phyloP scores from a whole-genome alignment of 2,113 vertebrate genomes.

The Oncorhynchus gorbuscha region DNA sequence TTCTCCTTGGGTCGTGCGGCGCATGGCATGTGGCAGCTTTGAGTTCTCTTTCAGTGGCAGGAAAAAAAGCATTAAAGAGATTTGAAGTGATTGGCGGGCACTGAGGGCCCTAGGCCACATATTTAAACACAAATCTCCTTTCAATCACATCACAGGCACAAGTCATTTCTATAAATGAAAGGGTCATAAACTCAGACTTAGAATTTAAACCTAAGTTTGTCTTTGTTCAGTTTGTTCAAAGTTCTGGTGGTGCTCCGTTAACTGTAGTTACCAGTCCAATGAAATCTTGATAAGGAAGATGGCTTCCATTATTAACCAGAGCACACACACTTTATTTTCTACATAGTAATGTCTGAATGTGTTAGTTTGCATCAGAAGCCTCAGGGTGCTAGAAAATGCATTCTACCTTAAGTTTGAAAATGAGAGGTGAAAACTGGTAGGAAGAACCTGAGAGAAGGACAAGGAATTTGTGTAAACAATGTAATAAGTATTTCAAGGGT shows the following conservation, averaged over 20 bases:
- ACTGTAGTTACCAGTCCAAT: conserved; percentile 10
- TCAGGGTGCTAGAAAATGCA: conserved; percentile 40
- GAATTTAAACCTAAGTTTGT: conserved; percentile 12
- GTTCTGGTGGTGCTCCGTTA: neutral
- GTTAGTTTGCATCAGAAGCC: conserved; percentile 40
- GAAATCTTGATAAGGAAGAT: conserved; percentile 12
- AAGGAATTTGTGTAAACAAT: conserved; percentile 82
- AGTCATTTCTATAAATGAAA: conserved; percentile 62
- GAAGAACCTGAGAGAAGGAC: conserved; percentile 41
- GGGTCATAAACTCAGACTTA: conserved; percentile 48
- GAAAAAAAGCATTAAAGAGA: conserved; percentile 47
- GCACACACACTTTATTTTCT: conserved; percentile 23
- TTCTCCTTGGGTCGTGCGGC: conserved; percentile 32
- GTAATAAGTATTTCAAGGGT: conserved; percentile 81
- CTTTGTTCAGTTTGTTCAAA: neutral
- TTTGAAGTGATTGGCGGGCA: conserved; percentile 46
- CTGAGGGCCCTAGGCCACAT: conserved; percentile 52
- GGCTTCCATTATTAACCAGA: conserved; percentile 25
- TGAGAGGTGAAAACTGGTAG: conserved; percentile 40
- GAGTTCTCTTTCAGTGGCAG: conserved; percentile 21
- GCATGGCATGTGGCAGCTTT: conserved; percentile 27
- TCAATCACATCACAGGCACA: conserved; percentile 60
- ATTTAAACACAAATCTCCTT: conserved; percentile 62
- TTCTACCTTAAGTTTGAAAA: conserved; percentile 37
- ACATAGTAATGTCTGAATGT: conserved; percentile 22